Percentiles rank a stretch among this genome's conserved stretches.
Conservation (phyloP, 2,888 invertebrate genomes). For the Netelia inedita region DNA sequence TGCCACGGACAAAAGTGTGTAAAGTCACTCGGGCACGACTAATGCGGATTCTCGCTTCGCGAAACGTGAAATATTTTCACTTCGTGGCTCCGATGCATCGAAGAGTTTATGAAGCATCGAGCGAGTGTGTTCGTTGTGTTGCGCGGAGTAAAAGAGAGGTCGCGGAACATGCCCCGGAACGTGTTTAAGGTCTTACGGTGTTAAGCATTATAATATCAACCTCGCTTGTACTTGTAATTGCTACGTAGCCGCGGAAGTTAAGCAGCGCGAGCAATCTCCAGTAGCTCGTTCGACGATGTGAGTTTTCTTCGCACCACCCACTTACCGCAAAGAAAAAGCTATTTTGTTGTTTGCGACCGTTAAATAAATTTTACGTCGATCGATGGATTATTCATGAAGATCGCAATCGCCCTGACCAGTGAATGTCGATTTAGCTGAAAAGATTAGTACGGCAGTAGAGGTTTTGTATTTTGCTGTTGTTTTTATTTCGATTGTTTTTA, state of each 20-base stretch:
- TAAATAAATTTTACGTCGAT: too few species aligned
- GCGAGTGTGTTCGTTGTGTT: constrained; percentile 3
- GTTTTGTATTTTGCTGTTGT: too few species aligned
- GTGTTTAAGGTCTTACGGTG: constrained; percentile 14
- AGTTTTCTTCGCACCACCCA: background rate
- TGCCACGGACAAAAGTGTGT: constrained; percentile 11
- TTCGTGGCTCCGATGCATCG: constrained; percentile 40
- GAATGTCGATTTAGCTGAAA: too few species aligned
- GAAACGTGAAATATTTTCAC: constrained; percentile 64
- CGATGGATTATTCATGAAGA: too few species aligned
- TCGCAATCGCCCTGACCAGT: too few species aligned
- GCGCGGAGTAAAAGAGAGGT: constrained; percentile 27
- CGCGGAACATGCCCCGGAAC: constrained; percentile 78
- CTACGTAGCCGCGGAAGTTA: constrained; percentile 32
- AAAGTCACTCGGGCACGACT: constrained; percentile 55
- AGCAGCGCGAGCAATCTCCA: constrained; percentile 20
- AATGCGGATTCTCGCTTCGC: constrained; percentile 67
- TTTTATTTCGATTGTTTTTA: too few species aligned
- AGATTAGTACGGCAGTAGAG: too few species aligned
- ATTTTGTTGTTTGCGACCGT: too few species aligned
- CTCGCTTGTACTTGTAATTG: constrained; percentile 10
- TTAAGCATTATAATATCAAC: constrained; percentile 24
- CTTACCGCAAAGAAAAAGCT: background rate
- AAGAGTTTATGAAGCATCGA: constrained; percentile 22
- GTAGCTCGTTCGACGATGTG: background rate